Base-by-base conservation (phyloP, 2,888 invertebrate genomes). In the Erebia epiphron region DNA sequence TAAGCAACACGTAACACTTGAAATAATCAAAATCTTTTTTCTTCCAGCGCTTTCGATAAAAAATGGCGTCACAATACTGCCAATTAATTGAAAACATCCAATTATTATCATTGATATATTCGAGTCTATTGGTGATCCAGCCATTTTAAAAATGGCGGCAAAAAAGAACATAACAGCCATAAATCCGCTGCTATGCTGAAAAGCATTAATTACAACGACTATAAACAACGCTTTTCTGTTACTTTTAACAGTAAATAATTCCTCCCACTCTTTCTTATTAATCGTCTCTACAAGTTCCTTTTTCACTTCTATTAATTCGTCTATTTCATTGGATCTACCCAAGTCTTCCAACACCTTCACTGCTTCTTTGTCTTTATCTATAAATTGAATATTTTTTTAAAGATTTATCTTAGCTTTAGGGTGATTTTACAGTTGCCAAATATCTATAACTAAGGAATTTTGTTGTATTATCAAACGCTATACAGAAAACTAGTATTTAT, bases 201-300 rank as follows among this genome's bases (percentile, higher is more conserved):
- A 67, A 2, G 83, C 78, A 5, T 79, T 76, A 35, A 87, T 73
- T 2, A 75, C 72, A 0, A 82, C 14, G 0, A 83, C 80, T 26
- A 87, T 83, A 1, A 82, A 75, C 7, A 88, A 43, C 0, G 87
- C 83, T 71, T 76, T 82, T 75, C 80, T 80, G 21, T 88, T 88
- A 11, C 81, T 79, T 69, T 77, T 83, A 8, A 82, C 41, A 0
- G 78, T 78, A 41, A 82, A 77, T 18, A 88, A 79, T 43, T 86
- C 83, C 1, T 73, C 77, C 80, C 83, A 80, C 67, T 78, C 75
- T 56, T 78, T 13, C 41, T 62, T 73, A 16, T 68, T 70, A 7
- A 67, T 76, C 1, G 73, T 70, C n/a, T 79, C 69, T 46, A 78
- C 50, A 3, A 76, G 63, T 7, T 68, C 75, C 3, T 74, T 57